These are phyloP conservation scores for Campopleginae sp. DNA, from an alignment of 2,888 invertebrate genomes.

Conservation along the genomic window DNA sequence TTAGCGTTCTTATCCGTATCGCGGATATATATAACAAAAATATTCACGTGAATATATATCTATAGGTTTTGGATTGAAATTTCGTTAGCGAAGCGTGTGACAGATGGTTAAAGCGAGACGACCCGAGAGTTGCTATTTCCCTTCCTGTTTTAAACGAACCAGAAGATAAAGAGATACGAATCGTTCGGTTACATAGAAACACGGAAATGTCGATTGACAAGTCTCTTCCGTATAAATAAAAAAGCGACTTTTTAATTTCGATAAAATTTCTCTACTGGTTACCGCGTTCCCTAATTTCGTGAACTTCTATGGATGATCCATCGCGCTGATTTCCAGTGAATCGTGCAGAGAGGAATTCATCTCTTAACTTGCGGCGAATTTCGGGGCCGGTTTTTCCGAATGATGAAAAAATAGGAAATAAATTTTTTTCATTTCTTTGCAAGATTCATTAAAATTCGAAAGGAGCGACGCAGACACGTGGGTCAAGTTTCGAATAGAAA, in stretches of 20 bases:
- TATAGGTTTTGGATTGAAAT: conserved; percentile 36
- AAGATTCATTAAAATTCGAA: too few species aligned
- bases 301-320: not conserved
- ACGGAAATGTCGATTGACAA: not conserved
- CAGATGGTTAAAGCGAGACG: conserved; percentile 38
- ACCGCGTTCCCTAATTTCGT: not conserved
- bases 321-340: too few species aligned
- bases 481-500: not conserved
- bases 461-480: too few species aligned
- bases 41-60: not conserved
- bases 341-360: too few species aligned
- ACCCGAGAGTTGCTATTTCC: conserved; percentile 43
- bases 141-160: conserved; percentile 59
- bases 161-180: conserved; percentile 31
- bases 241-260: not conserved
- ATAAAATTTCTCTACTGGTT: not conserved
- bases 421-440: too few species aligned
- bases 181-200: conserved; percentile 57
- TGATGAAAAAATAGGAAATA: too few species aligned
- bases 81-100: conserved; percentile 65
- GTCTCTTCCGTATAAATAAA: not conserved
- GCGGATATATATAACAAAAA: not conserved
- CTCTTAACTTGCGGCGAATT: too few species aligned
- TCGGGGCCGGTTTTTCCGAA: too few species aligned
- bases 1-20: conserved; percentile 39